A percentile compares a stretch with the other conserved stretches of the same genome.
phyloP scores from a whole-genome alignment of 64 coral and sea anemone genomes.

The Montipora foliosa region DNA sequence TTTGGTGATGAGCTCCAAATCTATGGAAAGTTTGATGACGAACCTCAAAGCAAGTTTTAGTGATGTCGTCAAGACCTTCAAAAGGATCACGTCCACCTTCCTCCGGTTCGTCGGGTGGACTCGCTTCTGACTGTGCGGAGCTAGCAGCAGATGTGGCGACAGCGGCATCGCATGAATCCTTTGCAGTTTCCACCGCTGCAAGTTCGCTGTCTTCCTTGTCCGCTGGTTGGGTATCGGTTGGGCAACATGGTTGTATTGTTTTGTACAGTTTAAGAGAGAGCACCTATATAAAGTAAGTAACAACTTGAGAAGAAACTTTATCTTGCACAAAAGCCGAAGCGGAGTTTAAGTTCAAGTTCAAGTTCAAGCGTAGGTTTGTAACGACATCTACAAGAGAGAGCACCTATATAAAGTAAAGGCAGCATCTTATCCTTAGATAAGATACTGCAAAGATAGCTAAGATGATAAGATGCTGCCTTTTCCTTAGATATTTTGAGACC shows the following conservation, averaged over 20 bases:
- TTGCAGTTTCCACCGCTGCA: background rate
- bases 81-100: constrained; percentile 70
- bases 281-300: constrained; percentile 37
- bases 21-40: background rate
- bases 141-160: constrained; percentile 6
- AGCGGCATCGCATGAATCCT: background rate
- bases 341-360: too few species aligned
- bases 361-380: too few species aligned
- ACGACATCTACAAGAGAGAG: too few species aligned
- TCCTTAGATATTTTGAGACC: too few species aligned
- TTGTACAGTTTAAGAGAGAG: constrained; percentile 90
- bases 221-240: background rate
- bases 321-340: background rate
- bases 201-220: constrained; percentile 33
- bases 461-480: too few species aligned
- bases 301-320: background rate
- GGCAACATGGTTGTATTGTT: constrained; percentile 11
- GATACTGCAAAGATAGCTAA: too few species aligned
- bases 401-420: too few species aligned
- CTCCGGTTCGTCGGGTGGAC: constrained; percentile 4
- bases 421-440: too few species aligned
- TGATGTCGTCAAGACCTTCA: constrained; percentile 88
- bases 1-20: too few species aligned
- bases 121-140: background rate
- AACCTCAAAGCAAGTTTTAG: constrained; percentile 89